Percentiles rank a stretch among this genome's conserved stretches.
Evolutionary conservation across 1,140 invertebrate species (phyloP).

Genomic region (Dendrolimus kikuchii): DNA sequence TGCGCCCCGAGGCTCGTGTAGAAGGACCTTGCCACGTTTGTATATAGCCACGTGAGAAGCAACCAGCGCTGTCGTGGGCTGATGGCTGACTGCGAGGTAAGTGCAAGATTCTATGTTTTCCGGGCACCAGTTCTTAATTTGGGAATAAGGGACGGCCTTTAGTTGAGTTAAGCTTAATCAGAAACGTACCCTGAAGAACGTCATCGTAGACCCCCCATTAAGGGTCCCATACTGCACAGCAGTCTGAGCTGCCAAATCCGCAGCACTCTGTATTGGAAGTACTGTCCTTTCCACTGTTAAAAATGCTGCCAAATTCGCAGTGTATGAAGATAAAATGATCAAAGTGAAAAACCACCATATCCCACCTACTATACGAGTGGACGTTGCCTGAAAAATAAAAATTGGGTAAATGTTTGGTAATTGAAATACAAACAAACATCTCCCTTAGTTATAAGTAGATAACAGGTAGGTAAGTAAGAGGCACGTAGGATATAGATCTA

Average conservation of each 20-base stretch:
- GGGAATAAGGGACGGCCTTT: no score
- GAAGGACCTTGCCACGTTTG: no score
- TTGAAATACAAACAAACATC: not conserved
- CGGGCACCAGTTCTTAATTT: no score
- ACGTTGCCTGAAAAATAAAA: slow-evolving; percentile 82
- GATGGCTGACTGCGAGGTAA: no score
- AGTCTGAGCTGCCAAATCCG: slow-evolving; percentile 94
- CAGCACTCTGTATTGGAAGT: slow-evolving; percentile 96
- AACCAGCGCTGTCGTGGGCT: no score
- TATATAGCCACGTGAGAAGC: no score
- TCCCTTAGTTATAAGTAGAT: no score
- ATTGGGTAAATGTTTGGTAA: not conserved
- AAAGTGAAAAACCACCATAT: slow-evolving; percentile 99
- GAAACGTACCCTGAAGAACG: slow-evolving; percentile 90
- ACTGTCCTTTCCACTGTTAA: slow-evolving; percentile 97
- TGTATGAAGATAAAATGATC: slow-evolving; percentile 93
- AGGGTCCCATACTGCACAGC: slow-evolving; percentile 96
- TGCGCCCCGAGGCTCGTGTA: no score
- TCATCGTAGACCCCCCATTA: slow-evolving; percentile 95
- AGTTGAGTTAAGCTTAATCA: not conserved
- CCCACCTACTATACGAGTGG: slow-evolving; percentile 92
- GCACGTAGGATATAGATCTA: no score
- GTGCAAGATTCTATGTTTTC: no score
- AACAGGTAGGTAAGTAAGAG: no score
- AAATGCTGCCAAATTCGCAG: slow-evolving; percentile 97